Base-by-base conservation (phyloP, 1,140 invertebrate genomes). In the Cheumatopsyche charites region DNA sequence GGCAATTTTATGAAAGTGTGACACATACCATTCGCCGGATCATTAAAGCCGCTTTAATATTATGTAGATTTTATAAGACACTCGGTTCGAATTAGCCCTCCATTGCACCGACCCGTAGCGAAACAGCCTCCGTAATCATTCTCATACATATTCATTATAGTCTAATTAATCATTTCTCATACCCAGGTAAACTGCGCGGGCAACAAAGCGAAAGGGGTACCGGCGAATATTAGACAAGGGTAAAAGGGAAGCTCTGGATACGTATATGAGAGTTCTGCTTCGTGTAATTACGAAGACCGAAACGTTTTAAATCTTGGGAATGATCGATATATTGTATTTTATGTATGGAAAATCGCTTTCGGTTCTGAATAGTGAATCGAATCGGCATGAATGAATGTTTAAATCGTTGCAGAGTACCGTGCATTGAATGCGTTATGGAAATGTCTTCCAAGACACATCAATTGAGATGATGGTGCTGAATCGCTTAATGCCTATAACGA, bases 101-200 rank as follows among this genome's bases (percentile, higher is more conserved):
- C 49, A 52, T 29, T 72, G 69, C 70, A 71, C 45, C 62, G 67
- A 61, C 42, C 68, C 58, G 25, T 17, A 63, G 62, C 25, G 66
- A 68, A 52, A 68, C 66, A 55, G 68, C 74, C 68, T 65, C 74
- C 65, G 19, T 76, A 73, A 73, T 76, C 72, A 71, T 76, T 76
- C 74, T 76, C 74, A 76, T 76, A 73, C 74, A 76, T 76, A 76
- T 76, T 76, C 74, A 76, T 76, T 73, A 69, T 45, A 58, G 63
- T 69, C 74, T 71, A 76, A 76, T 76, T 76, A 76, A 76, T 76
- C 74, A 76, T 76, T 72, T 71, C 72, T 76, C 71, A 71, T 67
- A 55, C 47, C 47, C 55, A 58, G 55, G 55, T 55, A 58, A 43
- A 25, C 43, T 68, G 62, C n/a, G 62, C 15, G 66, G 29, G n/a